Conservation (phyloP, 1,140 invertebrate genomes). For the Leptopilina boulardi region DNA sequence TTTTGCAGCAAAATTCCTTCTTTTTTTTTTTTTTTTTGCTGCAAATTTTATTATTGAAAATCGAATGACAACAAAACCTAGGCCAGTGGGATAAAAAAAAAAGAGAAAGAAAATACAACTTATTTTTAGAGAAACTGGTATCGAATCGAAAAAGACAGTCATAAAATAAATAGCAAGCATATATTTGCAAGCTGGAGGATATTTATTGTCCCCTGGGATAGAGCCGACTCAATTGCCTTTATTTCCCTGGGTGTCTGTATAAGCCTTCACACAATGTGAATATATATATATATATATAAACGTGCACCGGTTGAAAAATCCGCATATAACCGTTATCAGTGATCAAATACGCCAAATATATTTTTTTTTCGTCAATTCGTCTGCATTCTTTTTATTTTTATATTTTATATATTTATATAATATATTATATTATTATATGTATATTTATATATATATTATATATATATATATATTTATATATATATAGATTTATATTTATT, state of each 20-base stretch:
- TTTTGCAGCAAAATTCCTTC: too few relatives aligned
- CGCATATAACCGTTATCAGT: background rate
- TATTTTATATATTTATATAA: too few relatives aligned
- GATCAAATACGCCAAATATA: background rate
- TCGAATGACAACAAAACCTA: too few relatives aligned
- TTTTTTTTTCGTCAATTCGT: background rate
- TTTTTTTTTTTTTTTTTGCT: too few relatives aligned
- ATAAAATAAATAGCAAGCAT: background rate
- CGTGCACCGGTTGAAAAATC: too few relatives aligned
- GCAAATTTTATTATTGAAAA: too few relatives aligned
- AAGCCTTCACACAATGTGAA: background rate
- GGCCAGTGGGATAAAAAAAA: background rate
- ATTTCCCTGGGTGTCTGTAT: background rate
- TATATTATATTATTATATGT: too few relatives aligned
- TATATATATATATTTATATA: too few relatives aligned
- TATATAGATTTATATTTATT: too few relatives aligned
- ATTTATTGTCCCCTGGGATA: conserved; percentile 13
- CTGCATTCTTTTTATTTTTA: background rate
- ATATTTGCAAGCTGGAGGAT: conserved; percentile 1
- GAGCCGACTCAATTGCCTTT: conserved; percentile 16
- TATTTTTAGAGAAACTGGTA: background rate
- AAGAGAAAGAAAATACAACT: background rate
- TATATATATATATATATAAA: too few relatives aligned
- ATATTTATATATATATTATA: too few relatives aligned
- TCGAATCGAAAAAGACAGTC: background rate